These are phyloP conservation scores for Limnephilus lunatus DNA, from an alignment of 2,888 invertebrate genomes.

Conservation along the genomic window DNA sequence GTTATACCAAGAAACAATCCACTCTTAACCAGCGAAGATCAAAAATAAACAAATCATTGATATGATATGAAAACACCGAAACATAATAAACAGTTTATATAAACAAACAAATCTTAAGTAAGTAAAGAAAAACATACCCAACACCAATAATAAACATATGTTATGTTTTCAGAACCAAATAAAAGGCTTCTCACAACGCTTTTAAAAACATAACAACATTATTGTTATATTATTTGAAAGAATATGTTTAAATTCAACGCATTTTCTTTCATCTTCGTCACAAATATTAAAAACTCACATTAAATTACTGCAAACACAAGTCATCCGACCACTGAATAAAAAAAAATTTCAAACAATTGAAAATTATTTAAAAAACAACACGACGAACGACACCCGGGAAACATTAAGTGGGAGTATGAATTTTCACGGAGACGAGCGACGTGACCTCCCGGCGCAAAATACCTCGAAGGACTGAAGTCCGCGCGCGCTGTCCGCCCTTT, in stretches of 20 bases:
- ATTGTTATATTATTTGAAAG: neutral
- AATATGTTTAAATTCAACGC: neutral
- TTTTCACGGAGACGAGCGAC: neutral
- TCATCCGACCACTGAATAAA: neutral
- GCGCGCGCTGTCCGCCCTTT: constrained; percentile 31
- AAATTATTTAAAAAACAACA: neutral
- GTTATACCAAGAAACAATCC: neutral
- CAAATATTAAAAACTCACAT: neutral
- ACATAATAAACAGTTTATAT: neutral
- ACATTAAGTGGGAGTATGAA: neutral
- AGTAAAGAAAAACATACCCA: neutral
- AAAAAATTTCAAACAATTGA: neutral
- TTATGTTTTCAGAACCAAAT: neutral
- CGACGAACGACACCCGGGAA: constrained; percentile 31
- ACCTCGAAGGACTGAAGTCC: constrained; percentile 26
- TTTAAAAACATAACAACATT: neutral
- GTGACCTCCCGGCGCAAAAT: neutral
- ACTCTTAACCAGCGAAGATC: neutral
- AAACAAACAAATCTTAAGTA: neutral
- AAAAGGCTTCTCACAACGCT: neutral
- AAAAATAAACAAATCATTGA: neutral
- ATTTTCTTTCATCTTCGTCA: too few species aligned
- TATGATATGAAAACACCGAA: too few species aligned
- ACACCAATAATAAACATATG: neutral
- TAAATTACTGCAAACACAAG: neutral